phyloP scores from a whole-genome alignment of 1,140 invertebrate species.

The Papilio xuthus region DNA sequence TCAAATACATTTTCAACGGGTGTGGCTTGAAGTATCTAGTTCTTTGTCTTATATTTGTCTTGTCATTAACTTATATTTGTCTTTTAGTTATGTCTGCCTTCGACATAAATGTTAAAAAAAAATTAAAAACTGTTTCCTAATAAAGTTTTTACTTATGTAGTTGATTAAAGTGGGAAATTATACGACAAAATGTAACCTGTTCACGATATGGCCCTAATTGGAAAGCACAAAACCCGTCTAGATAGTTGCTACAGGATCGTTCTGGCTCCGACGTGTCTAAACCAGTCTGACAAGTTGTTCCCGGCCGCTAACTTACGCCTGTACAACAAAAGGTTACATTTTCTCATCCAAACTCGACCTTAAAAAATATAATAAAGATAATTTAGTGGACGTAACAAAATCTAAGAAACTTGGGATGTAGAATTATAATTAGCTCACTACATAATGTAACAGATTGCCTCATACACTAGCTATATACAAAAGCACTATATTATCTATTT shows the following conservation, averaged over 20 bases:
- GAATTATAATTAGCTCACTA: conserved; percentile 55
- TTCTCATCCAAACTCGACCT: background rate
- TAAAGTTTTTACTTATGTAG: background rate
- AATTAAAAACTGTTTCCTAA: too few species aligned
- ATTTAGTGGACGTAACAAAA: background rate
- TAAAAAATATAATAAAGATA: too few species aligned
- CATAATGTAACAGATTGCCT: conserved; percentile 56
- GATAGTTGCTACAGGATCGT: conserved; percentile 19
- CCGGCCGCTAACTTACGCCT: conserved; percentile 36
- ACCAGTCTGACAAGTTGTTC: conserved; percentile 52
- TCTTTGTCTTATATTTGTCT: background rate
- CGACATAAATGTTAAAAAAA: too few species aligned
- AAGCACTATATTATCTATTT: conserved; percentile 42
- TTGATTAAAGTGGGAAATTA: background rate
- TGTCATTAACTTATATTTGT: too few species aligned
- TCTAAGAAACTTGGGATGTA: conserved; percentile 39
- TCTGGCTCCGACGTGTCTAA: conserved; percentile 47
- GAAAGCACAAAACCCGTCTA: conserved; percentile 4
- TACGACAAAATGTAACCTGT: background rate
- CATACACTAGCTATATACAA: conserved; percentile 47
- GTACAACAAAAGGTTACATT: background rate
- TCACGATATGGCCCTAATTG: background rate
- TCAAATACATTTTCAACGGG: background rate
- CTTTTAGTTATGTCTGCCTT: too few species aligned
- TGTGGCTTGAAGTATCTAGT: conserved; percentile 15